Conservation (phyloP, 2,113 vertebrate species). For the Oncorhynchus clarkii region DNA sequence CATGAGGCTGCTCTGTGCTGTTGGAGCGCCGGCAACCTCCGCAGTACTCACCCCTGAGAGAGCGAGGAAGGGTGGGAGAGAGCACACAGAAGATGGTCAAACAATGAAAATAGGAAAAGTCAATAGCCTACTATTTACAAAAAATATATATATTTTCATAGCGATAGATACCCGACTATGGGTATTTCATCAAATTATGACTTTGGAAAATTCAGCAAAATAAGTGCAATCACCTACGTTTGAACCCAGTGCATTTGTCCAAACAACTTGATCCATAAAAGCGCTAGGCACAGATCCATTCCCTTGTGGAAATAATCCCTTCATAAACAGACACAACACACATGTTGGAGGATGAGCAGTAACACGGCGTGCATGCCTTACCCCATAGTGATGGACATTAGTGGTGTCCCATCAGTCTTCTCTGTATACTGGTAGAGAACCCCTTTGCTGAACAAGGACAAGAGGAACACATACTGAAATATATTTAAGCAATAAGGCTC, state of each 20-base stretch:
- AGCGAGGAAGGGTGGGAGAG: not conserved
- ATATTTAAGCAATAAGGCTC: not conserved
- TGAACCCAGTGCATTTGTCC: too few relatives aligned
- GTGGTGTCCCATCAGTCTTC: slow-evolving; percentile 81
- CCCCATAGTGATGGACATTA: slow-evolving; percentile 95
- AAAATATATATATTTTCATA: too few relatives aligned
- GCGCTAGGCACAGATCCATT: not conserved
- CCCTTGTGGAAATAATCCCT: not conserved
- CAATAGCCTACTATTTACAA: too few relatives aligned
- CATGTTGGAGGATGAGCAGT: not conserved
- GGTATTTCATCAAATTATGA: not conserved
- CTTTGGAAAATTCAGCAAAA: not conserved
- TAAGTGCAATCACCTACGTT: not conserved
- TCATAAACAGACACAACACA: not conserved
- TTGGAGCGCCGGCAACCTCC: slow-evolving; percentile 92
- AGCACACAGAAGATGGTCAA: not conserved
- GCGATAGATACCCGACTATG: not conserved
- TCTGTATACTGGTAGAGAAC: slow-evolving; percentile 91
- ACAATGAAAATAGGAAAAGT: too few relatives aligned
- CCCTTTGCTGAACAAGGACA: slow-evolving; percentile 76
- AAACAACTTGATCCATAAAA: too few relatives aligned
- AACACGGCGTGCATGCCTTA: slow-evolving; percentile 62
- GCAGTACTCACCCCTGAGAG: slow-evolving; percentile 88
- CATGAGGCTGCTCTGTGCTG: slow-evolving; percentile 86
- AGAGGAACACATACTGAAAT: not conserved